Base-by-base conservation (phyloP, 2,888 invertebrate genomes). In the Beris chalybata region DNA sequence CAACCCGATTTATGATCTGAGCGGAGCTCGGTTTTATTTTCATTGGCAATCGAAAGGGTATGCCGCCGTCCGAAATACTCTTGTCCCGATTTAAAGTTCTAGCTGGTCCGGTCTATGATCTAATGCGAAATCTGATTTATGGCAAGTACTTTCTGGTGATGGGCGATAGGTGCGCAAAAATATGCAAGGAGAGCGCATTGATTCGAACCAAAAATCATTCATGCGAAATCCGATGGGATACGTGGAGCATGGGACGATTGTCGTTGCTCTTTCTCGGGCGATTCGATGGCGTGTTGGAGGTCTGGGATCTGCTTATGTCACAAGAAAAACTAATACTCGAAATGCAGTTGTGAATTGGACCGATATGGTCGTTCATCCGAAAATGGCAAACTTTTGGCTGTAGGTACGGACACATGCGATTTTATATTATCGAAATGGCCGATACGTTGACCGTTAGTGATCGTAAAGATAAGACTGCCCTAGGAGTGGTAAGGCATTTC, bases 281-380 rank as follows among this genome's bases (percentile, higher is more conserved):
- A 73, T 81, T 82, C 71, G 89, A 89, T 71, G 94, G 94, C 0
- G 84, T 85, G 12, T 81, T 93, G 70, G 91, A 93, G 74, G 89
- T 89, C 56, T 94, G 93, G 93, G 94, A n/a, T n/a, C n/a, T n/a
- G n/a, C n/a, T n/a, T n/a, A 94, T 91, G 68, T 88, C 89, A 76
- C 88, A 89, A 71, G 85, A 86, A 68, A 84, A 85, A 47, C 90
- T 93, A 3, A 85, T 89, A 32, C 75, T 74, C 31, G 74, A 74
- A 13, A 61, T 77, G 9, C 69, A 85, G 83, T 82, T 86, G 43
- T 83, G 85, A 72, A 85, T 85, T 71, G 82, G 83, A 67, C 82
- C 85, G 15, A 81, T 93, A 61, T 87, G 86, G 54, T 84, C 84
- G 73, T 76, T 85, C 89, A 30, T 87, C 90, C 71, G 84, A n/a